Conservation (phyloP, 2,113 vertebrate species). For the Chloebia gouldiae region DNA sequence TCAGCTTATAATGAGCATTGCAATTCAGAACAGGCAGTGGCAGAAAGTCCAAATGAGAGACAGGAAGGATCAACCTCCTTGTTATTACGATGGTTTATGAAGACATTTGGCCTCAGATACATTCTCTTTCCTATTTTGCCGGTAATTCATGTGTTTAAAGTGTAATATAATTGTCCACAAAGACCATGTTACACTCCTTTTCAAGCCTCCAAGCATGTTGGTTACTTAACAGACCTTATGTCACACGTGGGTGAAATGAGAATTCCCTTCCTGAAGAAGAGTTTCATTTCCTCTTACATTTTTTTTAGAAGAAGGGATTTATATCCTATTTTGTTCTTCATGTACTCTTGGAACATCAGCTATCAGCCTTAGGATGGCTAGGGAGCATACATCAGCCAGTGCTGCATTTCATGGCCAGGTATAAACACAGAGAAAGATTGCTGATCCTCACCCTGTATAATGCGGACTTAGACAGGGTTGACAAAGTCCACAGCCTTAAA, state of each 20-base stretch:
- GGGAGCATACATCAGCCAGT: background rate
- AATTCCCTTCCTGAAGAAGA: background rate
- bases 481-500: conserved; percentile 13
- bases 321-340: background rate
- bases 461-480: background rate
- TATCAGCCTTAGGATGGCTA: background rate
- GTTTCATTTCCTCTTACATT: background rate
- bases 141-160: conserved; percentile 11
- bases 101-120: conserved; percentile 21
- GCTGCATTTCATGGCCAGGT: background rate
- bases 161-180: background rate
- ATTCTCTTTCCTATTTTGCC: background rate
- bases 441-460: background rate
- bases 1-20: background rate
- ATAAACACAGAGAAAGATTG: background rate
- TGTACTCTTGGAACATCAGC: background rate
- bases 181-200: background rate
- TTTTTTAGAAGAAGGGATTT: conserved; percentile 8
- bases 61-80: background rate
- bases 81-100: background rate
- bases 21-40: background rate
- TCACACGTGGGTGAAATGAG: background rate
- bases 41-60: background rate
- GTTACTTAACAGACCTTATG: conserved; percentile 1
- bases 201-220: background rate